phyloP scores from a whole-genome alignment of 2,888 invertebrate species.

The Adelognathus sp. region DNA sequence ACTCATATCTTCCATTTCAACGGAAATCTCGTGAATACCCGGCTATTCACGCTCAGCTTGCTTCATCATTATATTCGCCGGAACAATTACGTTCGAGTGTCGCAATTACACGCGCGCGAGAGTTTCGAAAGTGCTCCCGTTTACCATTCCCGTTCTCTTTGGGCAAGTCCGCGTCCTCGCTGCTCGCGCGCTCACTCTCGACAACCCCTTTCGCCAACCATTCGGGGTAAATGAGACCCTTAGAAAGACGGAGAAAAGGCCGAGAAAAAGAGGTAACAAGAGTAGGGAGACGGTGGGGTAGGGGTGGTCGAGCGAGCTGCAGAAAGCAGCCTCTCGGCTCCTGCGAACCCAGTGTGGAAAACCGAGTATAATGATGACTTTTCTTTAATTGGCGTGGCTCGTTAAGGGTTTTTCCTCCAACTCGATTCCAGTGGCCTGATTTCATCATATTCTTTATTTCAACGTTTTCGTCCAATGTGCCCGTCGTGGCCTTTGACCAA shows the following conservation, averaged over 20 bases:
- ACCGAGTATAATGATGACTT: slow-evolving; percentile 57
- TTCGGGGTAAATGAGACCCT: slow-evolving; percentile 54
- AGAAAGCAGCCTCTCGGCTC: slow-evolving; percentile 43
- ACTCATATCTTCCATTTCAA: not conserved
- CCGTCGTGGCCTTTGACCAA: slow-evolving; percentile 23
- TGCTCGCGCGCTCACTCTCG: not conserved
- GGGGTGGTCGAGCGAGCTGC: slow-evolving; percentile 48
- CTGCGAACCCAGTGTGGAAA: slow-evolving; percentile 40
- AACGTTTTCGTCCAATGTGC: not conserved
- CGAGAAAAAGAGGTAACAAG: slow-evolving; percentile 17
- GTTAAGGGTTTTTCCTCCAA: slow-evolving; percentile 56
- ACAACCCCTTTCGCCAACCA: slow-evolving; percentile 17
- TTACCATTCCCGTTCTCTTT: slow-evolving; percentile 50
- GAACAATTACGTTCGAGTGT: slow-evolving; percentile 65
- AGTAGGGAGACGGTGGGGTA: slow-evolving; percentile 1
- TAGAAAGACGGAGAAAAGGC: slow-evolving; percentile 8
- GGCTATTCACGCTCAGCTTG: slow-evolving; percentile 25
- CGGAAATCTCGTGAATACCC: not conserved
- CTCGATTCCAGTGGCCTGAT: slow-evolving; percentile 50
- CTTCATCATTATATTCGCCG: slow-evolving; percentile 29
- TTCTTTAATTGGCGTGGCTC: slow-evolving; percentile 59
- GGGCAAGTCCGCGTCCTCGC: slow-evolving; percentile 28
- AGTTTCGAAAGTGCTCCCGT: slow-evolving; percentile 50
- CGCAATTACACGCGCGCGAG: slow-evolving; percentile 60
- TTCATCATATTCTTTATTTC: slow-evolving; percentile 1